Conservation (phyloP, 2,113 vertebrate genomes). For the Syngnathus floridae region DNA sequence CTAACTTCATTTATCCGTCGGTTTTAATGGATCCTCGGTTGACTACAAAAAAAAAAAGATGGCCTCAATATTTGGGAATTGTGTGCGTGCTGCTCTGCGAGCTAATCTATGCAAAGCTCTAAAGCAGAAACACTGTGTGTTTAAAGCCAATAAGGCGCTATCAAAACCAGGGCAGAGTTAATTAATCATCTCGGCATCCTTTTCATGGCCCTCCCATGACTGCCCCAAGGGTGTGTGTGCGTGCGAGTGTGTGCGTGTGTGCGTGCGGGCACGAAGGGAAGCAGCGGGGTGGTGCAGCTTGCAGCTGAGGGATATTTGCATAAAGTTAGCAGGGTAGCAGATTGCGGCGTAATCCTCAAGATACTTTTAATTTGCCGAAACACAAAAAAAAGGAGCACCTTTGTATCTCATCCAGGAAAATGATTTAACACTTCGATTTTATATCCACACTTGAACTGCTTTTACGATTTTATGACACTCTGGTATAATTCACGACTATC, state of each 20-base stretch:
- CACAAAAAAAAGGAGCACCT: background rate
- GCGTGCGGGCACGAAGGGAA: conserved; percentile 6
- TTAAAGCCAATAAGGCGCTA: conserved; percentile 63
- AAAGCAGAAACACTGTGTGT: conserved; percentile 38
- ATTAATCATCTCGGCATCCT: conserved; percentile 69
- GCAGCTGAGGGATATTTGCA: conserved; percentile 64
- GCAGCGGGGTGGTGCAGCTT: conserved; percentile 58
- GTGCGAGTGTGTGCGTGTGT: conserved; percentile 9
- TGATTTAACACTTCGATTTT: background rate
- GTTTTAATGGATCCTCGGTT: background rate
- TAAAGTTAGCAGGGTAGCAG: conserved; percentile 56
- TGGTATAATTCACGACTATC: too few species aligned
- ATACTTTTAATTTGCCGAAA: background rate
- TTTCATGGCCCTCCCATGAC: conserved; percentile 52
- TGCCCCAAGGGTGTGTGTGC: conserved; percentile 54
- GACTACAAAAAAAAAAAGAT: conserved; percentile 12
- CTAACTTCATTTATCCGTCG: background rate
- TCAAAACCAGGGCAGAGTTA: conserved; percentile 67
- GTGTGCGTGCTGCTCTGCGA: conserved; percentile 29
- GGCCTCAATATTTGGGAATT: conserved; percentile 40
- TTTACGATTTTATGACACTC: background rate
- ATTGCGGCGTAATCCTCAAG: conserved; percentile 38
- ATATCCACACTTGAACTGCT: background rate
- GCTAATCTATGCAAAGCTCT: conserved; percentile 62
- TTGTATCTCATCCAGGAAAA: background rate